These are phyloP conservation scores for Leiothrix lutea DNA, from an alignment of 2,113 vertebrate genomes.

Conservation along the genomic window DNA sequence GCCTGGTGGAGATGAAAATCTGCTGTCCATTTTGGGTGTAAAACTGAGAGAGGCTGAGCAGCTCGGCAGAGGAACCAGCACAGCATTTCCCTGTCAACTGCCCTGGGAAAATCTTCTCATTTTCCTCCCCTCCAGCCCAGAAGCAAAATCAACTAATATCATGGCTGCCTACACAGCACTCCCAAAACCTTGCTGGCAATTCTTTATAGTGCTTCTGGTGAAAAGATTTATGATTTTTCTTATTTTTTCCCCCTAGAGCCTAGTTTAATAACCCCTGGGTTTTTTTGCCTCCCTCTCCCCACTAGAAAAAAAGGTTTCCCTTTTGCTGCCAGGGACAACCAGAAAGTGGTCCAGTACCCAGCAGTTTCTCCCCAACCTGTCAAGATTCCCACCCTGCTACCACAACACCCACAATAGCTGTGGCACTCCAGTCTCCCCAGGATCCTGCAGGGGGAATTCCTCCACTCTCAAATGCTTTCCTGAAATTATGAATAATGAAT, in stretches of 20 bases:
- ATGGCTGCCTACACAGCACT: background rate
- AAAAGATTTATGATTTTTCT: background rate
- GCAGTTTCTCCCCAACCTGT: background rate
- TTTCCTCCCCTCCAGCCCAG: background rate
- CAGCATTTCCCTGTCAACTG: background rate
- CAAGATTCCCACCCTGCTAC: background rate
- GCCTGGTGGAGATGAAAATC: background rate
- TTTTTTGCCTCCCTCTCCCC: background rate
- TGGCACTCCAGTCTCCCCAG: background rate
- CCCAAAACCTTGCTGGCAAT: background rate
- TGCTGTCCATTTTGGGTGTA: background rate
- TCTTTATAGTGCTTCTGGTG: background rate
- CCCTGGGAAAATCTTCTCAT: background rate
- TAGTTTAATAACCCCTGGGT: background rate
- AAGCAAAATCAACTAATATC: background rate
- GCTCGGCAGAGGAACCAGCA: background rate
- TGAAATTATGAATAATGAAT: background rate
- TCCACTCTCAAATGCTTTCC: background rate
- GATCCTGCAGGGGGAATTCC: background rate
- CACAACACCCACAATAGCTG: accelerated
- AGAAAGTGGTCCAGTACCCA: background rate
- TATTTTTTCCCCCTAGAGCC: background rate
- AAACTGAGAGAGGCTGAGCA: background rate
- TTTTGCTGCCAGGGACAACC: background rate
- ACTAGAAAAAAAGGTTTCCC: background rate